Base-by-base conservation (phyloP, 2,888 invertebrate genomes). In the Luperina testacea region DNA sequence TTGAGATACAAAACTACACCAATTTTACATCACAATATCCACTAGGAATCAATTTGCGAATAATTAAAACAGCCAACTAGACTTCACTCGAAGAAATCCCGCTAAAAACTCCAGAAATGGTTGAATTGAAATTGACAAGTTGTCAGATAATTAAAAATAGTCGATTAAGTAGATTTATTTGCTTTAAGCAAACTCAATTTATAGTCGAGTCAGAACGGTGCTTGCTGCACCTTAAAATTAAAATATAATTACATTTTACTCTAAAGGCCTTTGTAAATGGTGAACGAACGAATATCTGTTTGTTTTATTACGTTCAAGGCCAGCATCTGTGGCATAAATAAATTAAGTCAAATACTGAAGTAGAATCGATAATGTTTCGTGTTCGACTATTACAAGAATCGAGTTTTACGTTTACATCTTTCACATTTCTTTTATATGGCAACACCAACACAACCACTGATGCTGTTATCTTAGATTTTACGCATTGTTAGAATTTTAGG, bases 91-190 rank as follows among this genome's bases (percentile, higher is more conserved):
- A n/a, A n/a, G n/a, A n/a, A n/a, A n/a, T n/a, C n/a, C n/a, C n/a
- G n/a, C n/a, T n/a, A n/a, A n/a, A n/a, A n/a, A n/a, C n/a, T n/a
- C n/a, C 87, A 85, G n/a, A 71, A 68, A 80, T 32, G 7, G 81
- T 72, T 53, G 9, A 42, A 42, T 42, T 42, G 42, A 48, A 74
- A 64, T 71, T 59, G 57, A 59, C 57, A 57, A 24, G 11, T 24
- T 71, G 77, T 68, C 32, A 53, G 51, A 74, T 68, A 77, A 77
- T n/a, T 70, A 5, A 2, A 75, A 61, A 72, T 27, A 75, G 77
- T 71, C n/a, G 32, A 27, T 69, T 75, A 76, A 76, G 82, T 80
- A 17, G 45, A 61, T 51, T 59, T 42, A 32, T 51, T 65, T 13
- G 6, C 0, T 20, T 7, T 9, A 2, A 20, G 7, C 0, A 32